These are phyloP conservation scores for Urophycis tenuis DNA, from an alignment of 2,797 vertebrate genomes.

Conservation along the genomic window DNA sequence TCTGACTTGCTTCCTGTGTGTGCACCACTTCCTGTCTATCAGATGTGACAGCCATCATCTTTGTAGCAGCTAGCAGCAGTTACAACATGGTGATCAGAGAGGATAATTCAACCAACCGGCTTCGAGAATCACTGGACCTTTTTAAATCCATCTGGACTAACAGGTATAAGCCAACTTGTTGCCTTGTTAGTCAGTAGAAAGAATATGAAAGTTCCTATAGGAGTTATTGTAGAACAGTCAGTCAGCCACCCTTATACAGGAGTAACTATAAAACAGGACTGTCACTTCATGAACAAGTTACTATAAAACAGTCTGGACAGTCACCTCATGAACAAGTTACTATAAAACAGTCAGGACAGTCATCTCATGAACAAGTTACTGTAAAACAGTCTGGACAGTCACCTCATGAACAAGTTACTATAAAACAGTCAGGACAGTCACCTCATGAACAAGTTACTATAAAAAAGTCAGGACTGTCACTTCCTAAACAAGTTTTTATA, in stretches of 20 bases:
- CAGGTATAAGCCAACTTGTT: constrained; percentile 66
- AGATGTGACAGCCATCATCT: constrained; percentile 98
- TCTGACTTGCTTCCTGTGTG: not conserved
- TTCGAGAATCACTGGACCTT: constrained; percentile 92
- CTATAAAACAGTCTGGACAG: not conserved
- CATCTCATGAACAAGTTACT: too few species aligned
- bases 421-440: too few species aligned
- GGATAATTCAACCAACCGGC: constrained; percentile 94
- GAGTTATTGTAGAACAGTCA: not conserved
- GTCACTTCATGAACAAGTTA: too few species aligned
- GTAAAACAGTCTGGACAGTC: too few species aligned
- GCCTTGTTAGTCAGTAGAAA: not conserved
- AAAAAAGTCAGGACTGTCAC: too few species aligned
- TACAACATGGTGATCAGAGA: constrained; percentile 99
- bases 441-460: too few species aligned
- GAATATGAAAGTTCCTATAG: not conserved
- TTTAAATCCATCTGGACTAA: constrained; percentile 99
- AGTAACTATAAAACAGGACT: too few species aligned
- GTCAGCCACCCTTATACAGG: not conserved
- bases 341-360: not conserved
- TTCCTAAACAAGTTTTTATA: too few species aligned
- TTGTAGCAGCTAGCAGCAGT: constrained; percentile 96
- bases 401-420: too few species aligned
- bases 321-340: not conserved
- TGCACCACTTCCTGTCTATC: not conserved